Evolutionary conservation across 2,888 invertebrate species (phyloP).

Genomic region (Encarsia formosa): DNA sequence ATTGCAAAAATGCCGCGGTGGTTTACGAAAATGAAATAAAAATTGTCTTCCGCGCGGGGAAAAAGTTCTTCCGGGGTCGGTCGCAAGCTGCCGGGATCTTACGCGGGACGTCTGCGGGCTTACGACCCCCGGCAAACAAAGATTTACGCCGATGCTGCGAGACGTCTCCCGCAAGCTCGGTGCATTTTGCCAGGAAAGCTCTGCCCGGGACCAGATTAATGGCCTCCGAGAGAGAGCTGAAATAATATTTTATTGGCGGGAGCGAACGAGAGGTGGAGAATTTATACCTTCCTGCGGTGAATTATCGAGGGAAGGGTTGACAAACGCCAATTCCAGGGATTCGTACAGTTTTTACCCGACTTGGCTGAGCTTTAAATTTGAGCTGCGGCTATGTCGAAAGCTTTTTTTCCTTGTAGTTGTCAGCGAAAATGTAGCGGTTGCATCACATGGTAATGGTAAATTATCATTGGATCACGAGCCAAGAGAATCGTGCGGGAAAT

Average conservation of each 20-base stretch:
- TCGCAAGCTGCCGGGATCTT: neutral
- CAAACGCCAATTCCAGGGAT: slow-evolving; percentile 15
- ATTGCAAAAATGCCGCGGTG: too few species aligned
- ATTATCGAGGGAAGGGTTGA: slow-evolving; percentile 19
- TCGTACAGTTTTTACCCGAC: too few species aligned
- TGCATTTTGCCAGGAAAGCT: slow-evolving; percentile 23
- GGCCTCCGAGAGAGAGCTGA: slow-evolving; percentile 6
- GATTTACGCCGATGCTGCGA: slow-evolving; percentile 41
- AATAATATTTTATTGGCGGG: slow-evolving; percentile 22
- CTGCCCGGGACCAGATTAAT: slow-evolving; percentile 20
- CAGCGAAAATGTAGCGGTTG: too few species aligned
- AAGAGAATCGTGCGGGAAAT: too few species aligned
- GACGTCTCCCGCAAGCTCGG: slow-evolving; percentile 1
- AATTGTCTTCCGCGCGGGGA: too few species aligned
- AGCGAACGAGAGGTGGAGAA: neutral
- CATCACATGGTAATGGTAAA: too few species aligned
- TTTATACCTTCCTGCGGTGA: slow-evolving; percentile 22
- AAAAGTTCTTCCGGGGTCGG: too few species aligned
- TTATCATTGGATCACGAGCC: too few species aligned
- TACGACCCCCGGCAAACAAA: slow-evolving; percentile 43
- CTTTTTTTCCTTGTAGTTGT: too few species aligned
- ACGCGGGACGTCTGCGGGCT: slow-evolving; percentile 26
- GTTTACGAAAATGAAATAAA: too few species aligned
- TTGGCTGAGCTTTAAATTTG: too few species aligned
- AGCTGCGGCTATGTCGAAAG: too few species aligned